Conservation (phyloP, 2,113 vertebrate genomes). For the Malurus alboscapulatus region DNA sequence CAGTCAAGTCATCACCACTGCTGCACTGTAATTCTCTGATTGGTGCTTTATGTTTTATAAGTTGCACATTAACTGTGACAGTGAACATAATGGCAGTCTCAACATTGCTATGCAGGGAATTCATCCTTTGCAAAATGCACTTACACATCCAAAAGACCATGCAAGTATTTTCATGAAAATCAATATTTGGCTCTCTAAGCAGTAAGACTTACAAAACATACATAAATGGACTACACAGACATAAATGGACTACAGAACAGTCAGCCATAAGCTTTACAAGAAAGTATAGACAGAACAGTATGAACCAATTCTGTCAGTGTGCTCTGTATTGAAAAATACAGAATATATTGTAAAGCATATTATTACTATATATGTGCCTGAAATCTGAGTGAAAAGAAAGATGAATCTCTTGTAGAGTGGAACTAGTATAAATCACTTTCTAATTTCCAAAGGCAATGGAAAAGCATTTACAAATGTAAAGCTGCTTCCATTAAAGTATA, state of each 20-base stretch:
- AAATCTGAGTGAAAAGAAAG: not conserved
- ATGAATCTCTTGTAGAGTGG: not conserved
- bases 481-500: not conserved
- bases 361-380: not conserved
- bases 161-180: not conserved
- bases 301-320: not conserved
- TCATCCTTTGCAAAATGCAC: not conserved
- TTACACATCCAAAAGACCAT: not conserved
- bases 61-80: not conserved
- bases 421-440: not conserved
- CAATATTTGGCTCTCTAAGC: not conserved
- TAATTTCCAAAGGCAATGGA: not conserved
- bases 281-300: not conserved
- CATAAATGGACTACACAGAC: not conserved
- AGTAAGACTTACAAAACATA: not conserved
- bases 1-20: not conserved
- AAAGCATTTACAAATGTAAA: not conserved
- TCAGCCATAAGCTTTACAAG: not conserved
- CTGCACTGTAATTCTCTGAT: not conserved
- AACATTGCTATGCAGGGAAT: not conserved
- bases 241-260: not conserved
- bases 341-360: not conserved
- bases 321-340: not conserved
- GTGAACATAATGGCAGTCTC: not conserved
- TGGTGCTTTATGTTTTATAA: not conserved